A percentile compares a stretch with the other conserved stretches of the same genome.
Conservation (phyloP, 2,888 invertebrate genomes). For the Drosophila pseudotalamancana region DNA sequence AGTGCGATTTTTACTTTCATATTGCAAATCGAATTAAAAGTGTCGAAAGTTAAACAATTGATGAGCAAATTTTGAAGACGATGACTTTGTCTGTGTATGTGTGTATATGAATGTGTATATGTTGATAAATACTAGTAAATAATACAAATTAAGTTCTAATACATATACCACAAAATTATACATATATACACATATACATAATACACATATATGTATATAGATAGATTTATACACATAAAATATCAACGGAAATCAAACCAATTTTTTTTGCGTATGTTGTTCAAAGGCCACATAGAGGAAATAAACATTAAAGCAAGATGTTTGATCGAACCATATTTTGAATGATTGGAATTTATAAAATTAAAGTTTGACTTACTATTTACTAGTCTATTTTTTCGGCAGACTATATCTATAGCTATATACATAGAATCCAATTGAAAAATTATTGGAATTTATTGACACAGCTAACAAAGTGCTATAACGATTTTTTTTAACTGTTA, state of each 20-base stretch:
- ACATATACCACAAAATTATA: conserved; percentile 5
- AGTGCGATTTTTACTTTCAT: conserved; percentile 40
- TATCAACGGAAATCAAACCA: no score
- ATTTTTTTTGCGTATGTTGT: no score
- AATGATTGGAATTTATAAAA: no score
- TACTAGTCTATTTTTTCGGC: no score
- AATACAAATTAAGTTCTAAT: no score
- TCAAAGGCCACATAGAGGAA: no score
- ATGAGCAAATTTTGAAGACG: not conserved
- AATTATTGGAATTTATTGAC: conserved; percentile 28
- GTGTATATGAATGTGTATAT: not conserved
- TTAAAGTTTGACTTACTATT: no score
- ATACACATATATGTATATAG: no score
- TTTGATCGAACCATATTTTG: no score
- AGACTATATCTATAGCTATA: not conserved
- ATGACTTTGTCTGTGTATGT: not conserved
- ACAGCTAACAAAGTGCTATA: conserved; percentile 27
- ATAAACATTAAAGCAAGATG: no score
- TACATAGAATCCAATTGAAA: not conserved
- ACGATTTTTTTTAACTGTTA: conserved; percentile 20
- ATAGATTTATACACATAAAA: no score
- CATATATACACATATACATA: not conserved
- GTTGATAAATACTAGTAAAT: no score
- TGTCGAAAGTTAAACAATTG: conserved; percentile 43
- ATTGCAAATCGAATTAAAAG: conserved; percentile 38